Base-by-base conservation (phyloP, 2,113 vertebrate genomes). In the Anolis sagrei region DNA sequence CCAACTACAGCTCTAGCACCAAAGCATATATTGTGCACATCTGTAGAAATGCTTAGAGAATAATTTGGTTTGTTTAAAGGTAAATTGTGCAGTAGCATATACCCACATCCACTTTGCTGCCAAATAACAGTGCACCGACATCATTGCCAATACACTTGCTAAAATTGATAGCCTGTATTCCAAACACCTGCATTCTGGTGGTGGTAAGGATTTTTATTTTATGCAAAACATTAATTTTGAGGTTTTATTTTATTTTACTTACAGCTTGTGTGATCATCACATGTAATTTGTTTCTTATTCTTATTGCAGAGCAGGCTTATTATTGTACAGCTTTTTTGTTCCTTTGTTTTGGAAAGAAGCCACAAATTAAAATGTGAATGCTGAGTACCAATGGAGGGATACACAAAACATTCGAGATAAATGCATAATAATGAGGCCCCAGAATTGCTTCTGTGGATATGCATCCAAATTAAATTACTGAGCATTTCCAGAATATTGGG, bases 341-440 rank as follows among this genome's bases (percentile, higher is more conserved):
- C 51, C 48, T 21, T 34, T 77, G 18, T 75, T 49, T 73, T 73
- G 39, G 23, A 64, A 69, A 70, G 79, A 68, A 49, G 64, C 29
- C 39, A n/a, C 79, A 69, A 80, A 81, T 69, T 69, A 81, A 49
- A 81, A 69, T 81, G 25, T 49, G 39, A 81, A 21, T 81, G 64
- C 44, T 69, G 79, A 81, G 64, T 25, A 70, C 16, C 49, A 70
- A 70, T 18, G 25, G 80, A 70, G 19, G 68, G 44, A 81, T 70
- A 54, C 21, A 51, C 48, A 54, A 51, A 81, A 10, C 21, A 54
- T 70, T 44, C 19, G 11, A 48, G 29, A 81, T 81, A 70, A 48
- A 81, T 81, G 44, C 39, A 34, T 81, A 69, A 81, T 70, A 81
- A 70, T 34, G 29, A 81, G 29, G 29, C 2, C n/a, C n/a, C 64